Evolutionary conservation across 2,888 invertebrate species (phyloP).

Genomic region (Nymphalis urticae): DNA sequence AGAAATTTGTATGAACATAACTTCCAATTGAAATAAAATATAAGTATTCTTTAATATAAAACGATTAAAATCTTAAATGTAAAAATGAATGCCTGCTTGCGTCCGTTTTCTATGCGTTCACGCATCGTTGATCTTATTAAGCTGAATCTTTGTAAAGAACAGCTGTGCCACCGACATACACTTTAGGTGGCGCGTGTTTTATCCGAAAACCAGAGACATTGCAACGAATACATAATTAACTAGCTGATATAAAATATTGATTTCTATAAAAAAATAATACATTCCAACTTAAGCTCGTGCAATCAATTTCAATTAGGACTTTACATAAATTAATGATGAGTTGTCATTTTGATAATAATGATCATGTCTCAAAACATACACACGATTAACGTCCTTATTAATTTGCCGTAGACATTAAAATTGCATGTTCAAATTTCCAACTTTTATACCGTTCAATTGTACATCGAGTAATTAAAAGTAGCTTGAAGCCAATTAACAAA

Average conservation of each 20-base stretch:
- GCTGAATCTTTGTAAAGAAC: too few relatives aligned
- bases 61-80: too few relatives aligned
- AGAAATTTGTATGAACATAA: too few relatives aligned
- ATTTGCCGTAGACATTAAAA: conserved; percentile 21
- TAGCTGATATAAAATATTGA: background rate
- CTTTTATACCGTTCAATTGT: conserved; percentile 44
- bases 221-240: background rate
- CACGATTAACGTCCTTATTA: conserved; percentile 12
- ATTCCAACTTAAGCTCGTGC: background rate
- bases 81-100: too few relatives aligned
- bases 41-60: too few relatives aligned
- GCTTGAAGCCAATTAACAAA: conserved; percentile 74
- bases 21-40: too few relatives aligned
- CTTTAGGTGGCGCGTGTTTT: too few relatives aligned
- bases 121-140: too few relatives aligned
- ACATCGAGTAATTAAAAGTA: conserved; percentile 67
- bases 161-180: too few relatives aligned
- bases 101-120: too few relatives aligned
- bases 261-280: background rate
- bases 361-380: background rate
- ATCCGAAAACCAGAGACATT: background rate
- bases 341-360: conserved; percentile 10
- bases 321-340: conserved; percentile 5
- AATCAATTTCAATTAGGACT: conserved; percentile 10
- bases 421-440: conserved; percentile 38